Evolutionary conservation across 2,113 vertebrate species (phyloP), one percentile per base, ranked within the genome.

Genomic region (Lophius piscatorius): DNA sequence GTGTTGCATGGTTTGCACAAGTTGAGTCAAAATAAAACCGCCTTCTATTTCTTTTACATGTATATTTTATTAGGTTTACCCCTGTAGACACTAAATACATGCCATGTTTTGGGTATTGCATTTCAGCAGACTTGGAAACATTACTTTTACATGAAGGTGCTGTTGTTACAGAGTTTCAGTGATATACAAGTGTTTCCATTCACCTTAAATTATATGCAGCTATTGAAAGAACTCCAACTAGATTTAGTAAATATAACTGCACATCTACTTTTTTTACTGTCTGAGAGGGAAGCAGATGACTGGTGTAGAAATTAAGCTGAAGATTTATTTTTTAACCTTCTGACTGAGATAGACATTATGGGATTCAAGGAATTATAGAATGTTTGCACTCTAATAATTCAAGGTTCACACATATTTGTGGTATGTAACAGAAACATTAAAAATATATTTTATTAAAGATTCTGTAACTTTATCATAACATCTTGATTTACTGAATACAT

Each of bases 201-300:
- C 75, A 88, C 84, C 73, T 80, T 18, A 88, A 82, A 88, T 81
- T 74, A 73, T 71, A 41, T 78, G 63, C 83, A 88, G 83, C 82
- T 90, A 82, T 74, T 76, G 79, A 84, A 70, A 79, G 63, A 82
- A 76, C 61, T 62, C 70, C 77, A 59, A 76, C 86, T 86, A 83
- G 80, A 90, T 88, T 88, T 86, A 79, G 64, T 80, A 88, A 88
- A 83, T 84, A 85, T 81, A 52, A 83, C 61, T 58, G 63, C 71
- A 78, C 51, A 60, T 82, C 9, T 1, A 33, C 26, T 28, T 9
- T 28, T 9, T 28, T 5, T 6, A 3, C 26, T 28, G 5, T 28
- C 26, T 28, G 26, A 28, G 26, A 9, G 26, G 26, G 26, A 6
- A 9, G 26, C 5, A 3, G 26, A 9, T 28, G 9, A 9, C 9